Percentiles rank a stretch among this genome's conserved stretches.
These are phyloP conservation scores for Microtus ochrogaster DNA, from an alignment of 2,113 vertebrate species.

Conservation along the genomic window DNA sequence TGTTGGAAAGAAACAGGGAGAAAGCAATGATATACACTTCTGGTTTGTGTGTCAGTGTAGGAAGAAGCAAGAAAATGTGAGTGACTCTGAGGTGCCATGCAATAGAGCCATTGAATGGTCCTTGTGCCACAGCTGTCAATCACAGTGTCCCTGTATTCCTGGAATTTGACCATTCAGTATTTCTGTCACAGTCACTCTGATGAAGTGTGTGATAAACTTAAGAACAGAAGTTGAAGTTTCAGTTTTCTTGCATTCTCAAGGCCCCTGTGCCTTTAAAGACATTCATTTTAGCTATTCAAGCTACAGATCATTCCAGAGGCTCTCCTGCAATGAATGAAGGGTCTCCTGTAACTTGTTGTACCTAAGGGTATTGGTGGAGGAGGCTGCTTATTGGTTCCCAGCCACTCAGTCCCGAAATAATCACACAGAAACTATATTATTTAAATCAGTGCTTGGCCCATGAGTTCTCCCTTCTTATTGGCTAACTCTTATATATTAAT, in stretches of 20 bases:
- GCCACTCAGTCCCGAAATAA: no score
- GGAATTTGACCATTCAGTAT: background rate
- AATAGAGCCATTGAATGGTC: no score
- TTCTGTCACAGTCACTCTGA: fast-evolving
- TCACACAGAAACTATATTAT: no score
- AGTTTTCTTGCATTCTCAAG: background rate
- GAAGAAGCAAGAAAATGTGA: background rate
- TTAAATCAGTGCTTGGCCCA: no score
- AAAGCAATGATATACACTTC: background rate
- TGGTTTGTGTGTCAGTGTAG: background rate
- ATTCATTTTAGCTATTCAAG: background rate
- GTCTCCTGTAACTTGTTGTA: background rate
- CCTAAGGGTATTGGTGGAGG: background rate
- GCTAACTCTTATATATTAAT: no score
- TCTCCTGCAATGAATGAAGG: background rate
- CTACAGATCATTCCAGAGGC: background rate
- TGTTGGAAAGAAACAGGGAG: background rate
- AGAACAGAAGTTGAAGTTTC: background rate
- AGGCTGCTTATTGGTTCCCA: no score
- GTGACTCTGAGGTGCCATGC: background rate
- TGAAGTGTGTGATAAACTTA: background rate
- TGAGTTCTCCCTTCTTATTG: no score
- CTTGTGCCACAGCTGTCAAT: background rate
- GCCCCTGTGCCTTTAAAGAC: fast-evolving
- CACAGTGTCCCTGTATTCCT: background rate